Percentiles rank a stretch among this genome's conserved stretches.
phyloP scores from a whole-genome alignment of 2,888 invertebrate species.

The Drosophila acutilabella region DNA sequence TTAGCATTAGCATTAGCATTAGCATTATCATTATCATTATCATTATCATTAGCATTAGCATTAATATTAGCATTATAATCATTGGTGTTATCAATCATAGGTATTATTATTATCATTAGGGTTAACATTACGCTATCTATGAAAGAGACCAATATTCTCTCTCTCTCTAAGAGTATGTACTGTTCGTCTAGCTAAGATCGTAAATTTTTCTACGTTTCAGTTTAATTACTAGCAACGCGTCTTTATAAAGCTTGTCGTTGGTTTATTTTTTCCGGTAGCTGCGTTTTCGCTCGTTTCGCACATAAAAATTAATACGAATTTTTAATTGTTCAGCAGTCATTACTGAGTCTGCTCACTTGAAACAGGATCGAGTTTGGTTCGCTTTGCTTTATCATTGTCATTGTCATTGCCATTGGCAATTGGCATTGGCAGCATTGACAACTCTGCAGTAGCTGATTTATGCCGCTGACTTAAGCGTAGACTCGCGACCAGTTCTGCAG shows the following conservation, averaged over 20 bases:
- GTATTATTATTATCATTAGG: neutral
- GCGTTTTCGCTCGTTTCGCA: constrained; percentile 64
- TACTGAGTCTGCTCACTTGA: constrained; percentile 9
- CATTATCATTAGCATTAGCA: neutral
- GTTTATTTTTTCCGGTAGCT: constrained; percentile 14
- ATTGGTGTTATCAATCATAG: too few relatives aligned
- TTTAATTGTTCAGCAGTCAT: constrained; percentile 47
- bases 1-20: neutral
- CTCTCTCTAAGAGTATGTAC: neutral
- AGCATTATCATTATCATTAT: neutral
- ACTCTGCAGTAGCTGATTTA: constrained; percentile 56
- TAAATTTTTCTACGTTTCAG: neutral
- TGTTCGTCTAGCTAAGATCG: neutral
- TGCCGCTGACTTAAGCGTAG: constrained; percentile 23
- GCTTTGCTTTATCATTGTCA: constrained; percentile 13
- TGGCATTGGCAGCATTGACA: constrained; percentile 30
- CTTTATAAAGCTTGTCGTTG: constrained; percentile 1
- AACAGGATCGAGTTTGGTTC: constrained; percentile 8
- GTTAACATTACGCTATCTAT: too few relatives aligned
- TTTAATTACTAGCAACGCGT: constrained; percentile 24
- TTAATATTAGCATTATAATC: neutral
- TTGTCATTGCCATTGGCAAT: constrained; percentile 12
- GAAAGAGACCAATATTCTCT: too few relatives aligned
- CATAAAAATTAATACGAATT: constrained; percentile 80
- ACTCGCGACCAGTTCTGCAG: constrained; percentile 10